Base-by-base conservation (phyloP, 2,113 vertebrate genomes). In the Taxidea taxus region DNA sequence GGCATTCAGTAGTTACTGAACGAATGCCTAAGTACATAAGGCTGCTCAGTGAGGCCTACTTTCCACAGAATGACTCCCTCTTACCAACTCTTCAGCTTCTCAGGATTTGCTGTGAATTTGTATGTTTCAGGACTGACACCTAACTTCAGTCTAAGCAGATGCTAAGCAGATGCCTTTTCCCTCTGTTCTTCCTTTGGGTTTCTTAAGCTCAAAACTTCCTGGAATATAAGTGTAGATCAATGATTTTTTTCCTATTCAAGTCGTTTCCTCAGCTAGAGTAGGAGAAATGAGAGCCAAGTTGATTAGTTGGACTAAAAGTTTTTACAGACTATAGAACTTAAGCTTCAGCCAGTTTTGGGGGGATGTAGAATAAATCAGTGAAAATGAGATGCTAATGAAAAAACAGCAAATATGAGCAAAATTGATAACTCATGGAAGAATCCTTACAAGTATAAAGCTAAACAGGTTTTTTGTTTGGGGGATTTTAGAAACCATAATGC, bases 361-460 rank as follows among this genome's bases (percentile, higher is more conserved):
- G 37, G n/a, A 85, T 85, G 23, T 92, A 80, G 62, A 95, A 81
- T 87, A 83, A 90, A 75, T 94, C 58, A 83, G 90, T 85, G 86
- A 95, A 92, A 78, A 39, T 54, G 75, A 93, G 72, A 91, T 1
- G 29, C 31, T 86, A 84, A 47, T 62, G 58, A 94, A 70, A 60
- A 83, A 80, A 82, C 66, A 72, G 21, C 31, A 95, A 60, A 47
- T 77, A 39, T 39, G 42, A 93, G 82, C 31, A 49, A 87, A 97
- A 20, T n/a, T 49, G 91, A 51, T 66, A 60, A 87, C 27, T 68
- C 34, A 23, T 56, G 6, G n/a, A 68, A 78, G 15, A 74, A 64
- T 83, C 78, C 11, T 66, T 47, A 11, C 13, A 62, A 42, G 51
- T 84, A 77, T 81, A 90, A 92, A 95, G 56, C 44, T 89, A 75